Conservation (phyloP, 2,888 invertebrate species). For the Beris chalybata region DNA sequence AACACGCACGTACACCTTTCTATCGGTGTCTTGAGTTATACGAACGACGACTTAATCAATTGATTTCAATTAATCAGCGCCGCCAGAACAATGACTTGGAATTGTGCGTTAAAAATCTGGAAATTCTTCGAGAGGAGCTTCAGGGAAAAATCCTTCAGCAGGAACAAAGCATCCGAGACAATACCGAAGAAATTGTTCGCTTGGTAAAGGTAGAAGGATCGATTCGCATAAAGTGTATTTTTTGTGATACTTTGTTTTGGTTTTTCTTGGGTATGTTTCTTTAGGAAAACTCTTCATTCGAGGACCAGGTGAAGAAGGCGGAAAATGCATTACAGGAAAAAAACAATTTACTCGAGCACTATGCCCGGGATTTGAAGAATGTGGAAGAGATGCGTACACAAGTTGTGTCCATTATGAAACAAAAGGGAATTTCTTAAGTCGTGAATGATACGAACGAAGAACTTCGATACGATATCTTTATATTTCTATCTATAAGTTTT, state of each 20-base stretch:
- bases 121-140: constrained; percentile 18
- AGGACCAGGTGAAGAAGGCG: constrained; percentile 16
- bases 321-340: constrained; percentile 27
- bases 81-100: constrained; percentile 11
- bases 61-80: constrained; percentile 14
- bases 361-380: constrained; percentile 31
- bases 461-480: background rate
- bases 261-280: background rate
- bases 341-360: constrained; percentile 28
- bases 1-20: background rate
- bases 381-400: constrained; percentile 34
- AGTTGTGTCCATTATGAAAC: constrained; percentile 29
- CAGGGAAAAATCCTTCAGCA: constrained; percentile 20
- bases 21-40: background rate
- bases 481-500: too few species aligned
- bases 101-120: constrained; percentile 5
- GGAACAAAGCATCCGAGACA: constrained; percentile 21
- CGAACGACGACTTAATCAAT: constrained; percentile 9
- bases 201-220: constrained; percentile 8
- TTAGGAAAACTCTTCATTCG: constrained; percentile 25
- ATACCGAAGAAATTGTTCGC: constrained; percentile 23
- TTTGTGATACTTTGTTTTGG: constrained; percentile 2
- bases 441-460: background rate
- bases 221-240: constrained; percentile 7
- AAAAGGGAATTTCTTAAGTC: background rate